Conservation (phyloP, 2,888 invertebrate genomes). For the Alloscopus bannaensis region DNA sequence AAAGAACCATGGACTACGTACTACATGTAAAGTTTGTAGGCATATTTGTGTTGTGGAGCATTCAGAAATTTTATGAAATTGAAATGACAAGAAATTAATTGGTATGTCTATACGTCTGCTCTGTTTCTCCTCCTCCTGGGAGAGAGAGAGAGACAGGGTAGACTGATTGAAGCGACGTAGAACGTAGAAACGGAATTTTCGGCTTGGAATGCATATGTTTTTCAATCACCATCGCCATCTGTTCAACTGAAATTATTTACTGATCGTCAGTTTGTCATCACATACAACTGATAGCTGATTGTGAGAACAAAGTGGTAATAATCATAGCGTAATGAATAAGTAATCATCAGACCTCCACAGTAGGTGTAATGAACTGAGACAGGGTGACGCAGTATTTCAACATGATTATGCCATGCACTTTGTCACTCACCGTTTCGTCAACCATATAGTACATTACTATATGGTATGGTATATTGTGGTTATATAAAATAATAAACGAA, state of each 20-base stretch:
- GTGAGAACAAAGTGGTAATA: neutral
- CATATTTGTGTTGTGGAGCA: neutral
- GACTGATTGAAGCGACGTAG: neutral
- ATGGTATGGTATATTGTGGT: no score
- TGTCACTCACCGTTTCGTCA: no score
- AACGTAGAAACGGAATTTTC: no score
- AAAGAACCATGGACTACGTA: neutral
- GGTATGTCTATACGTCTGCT: neutral
- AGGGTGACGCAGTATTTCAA: neutral
- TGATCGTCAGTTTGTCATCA: neutral
- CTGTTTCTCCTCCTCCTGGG: neutral
- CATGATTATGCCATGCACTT: no score
- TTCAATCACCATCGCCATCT: slow-evolving; percentile 21
- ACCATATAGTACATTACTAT: no score
- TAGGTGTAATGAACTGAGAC: neutral
- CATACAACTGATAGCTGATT: neutral
- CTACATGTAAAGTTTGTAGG: neutral
- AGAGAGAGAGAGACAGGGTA: neutral
- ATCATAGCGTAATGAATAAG: neutral
- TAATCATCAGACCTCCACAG: neutral
- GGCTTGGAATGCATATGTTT: no score
- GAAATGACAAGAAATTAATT: slow-evolving; percentile 29
- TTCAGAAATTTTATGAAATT: slow-evolving; percentile 10
- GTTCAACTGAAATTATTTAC: neutral
- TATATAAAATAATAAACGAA: no score